Evolutionary conservation across 2,113 vertebrate species (phyloP), one percentile per base, ranked within the genome.

Genomic region (Lepisosteus oculatus): DNA sequence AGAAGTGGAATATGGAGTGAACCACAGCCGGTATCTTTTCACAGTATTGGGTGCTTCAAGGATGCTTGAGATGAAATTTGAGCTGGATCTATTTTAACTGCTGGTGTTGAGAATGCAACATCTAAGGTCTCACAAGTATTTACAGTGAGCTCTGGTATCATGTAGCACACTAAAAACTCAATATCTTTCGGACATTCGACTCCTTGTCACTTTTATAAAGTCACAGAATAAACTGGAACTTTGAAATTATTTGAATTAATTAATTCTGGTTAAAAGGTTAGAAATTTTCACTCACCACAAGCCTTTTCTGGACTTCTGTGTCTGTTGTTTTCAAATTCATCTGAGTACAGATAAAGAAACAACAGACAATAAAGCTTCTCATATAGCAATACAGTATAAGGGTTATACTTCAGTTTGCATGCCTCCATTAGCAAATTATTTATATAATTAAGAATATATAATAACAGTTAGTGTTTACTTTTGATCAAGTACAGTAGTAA

Each of bases 261-360:
- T 29, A 2, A 29, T 29, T 29, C 47, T 51, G 47, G 29, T 29
- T 29, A 51, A 51, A 9, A 51, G 9, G 47, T 51, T 51, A 9
- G 47, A 9, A 51, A 51, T 45, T 0, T 43, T 41, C 29, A 74
- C 80, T 61, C 45, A 92, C 90, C 90, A 67, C 86, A 80, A 68
- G 89, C 87, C 70, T 89, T 84, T 15, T 90, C 89, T 17, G 82
- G 80, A 54, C 80, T 47, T 67, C 79, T 80, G 64, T 83, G 84
- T 8, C 84, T 72, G 51, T 79, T 69, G n/a, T 84, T 73, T 3
- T 84, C 87, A 71, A 69, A 78, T 68, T 76, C 73, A 55, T 61
- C 88, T 88, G 17, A 78, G 78, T 72, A 44, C 2, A 73, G 65
- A 12, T 13, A 13, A 76, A 13, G 75, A 68, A 12, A 9, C 5